phyloP scores from a whole-genome alignment of 1,140 invertebrate genomes.

The Epicauta chinensis region DNA sequence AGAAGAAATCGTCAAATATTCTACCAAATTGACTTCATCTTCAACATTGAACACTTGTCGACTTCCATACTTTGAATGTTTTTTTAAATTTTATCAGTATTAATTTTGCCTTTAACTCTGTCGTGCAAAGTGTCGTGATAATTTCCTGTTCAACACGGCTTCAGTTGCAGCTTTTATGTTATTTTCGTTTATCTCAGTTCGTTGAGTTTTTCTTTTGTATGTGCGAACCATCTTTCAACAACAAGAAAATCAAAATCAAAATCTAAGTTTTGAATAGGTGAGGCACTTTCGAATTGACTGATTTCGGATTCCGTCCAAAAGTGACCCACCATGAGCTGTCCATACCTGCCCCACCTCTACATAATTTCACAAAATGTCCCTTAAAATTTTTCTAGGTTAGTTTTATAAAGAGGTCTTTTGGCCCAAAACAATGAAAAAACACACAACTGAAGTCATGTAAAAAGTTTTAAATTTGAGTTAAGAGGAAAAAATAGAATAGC shows the following conservation, averaged over 20 bases:
- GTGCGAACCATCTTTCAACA: neutral
- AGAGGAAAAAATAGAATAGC: neutral
- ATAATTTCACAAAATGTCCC: neutral
- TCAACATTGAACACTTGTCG: neutral
- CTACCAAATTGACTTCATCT: neutral
- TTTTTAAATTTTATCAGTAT: neutral
- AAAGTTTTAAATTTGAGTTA: neutral
- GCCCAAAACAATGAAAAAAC: neutral
- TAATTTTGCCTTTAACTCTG: neutral
- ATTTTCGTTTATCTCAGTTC: neutral
- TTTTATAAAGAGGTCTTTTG: neutral
- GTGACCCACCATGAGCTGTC: neutral
- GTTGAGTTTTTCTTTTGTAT: neutral
- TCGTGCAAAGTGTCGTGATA: neutral
- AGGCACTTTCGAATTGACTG: too few species aligned
- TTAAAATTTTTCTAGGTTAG: neutral
- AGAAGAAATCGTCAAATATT: neutral
- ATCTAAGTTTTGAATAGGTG: too few species aligned
- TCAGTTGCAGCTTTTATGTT: neutral
- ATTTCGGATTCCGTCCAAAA: neutral
- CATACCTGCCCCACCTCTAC: neutral
- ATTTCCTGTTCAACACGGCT: neutral
- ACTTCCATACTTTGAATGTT: neutral
- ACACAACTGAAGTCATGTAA: neutral
- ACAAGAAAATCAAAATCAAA: neutral